These are phyloP conservation scores for Taphrorychus bicolor DNA, from an alignment of 2,888 invertebrate genomes.

Conservation along the genomic window DNA sequence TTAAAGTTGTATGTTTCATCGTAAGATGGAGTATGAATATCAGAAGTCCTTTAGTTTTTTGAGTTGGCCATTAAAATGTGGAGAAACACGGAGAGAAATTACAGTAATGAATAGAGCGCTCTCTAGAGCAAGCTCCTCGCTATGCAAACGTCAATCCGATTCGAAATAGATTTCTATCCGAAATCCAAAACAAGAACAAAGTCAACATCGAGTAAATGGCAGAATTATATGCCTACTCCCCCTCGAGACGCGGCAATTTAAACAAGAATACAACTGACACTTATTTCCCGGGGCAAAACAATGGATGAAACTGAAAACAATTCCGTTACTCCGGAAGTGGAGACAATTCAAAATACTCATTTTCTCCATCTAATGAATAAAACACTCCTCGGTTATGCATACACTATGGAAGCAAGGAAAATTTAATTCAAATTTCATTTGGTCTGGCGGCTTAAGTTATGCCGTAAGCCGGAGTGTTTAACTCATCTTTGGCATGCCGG, in stretches of 20 bases:
- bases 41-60: background rate
- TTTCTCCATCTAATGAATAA: constrained; percentile 18
- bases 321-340: constrained; percentile 26
- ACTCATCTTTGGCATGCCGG: constrained; percentile 20
- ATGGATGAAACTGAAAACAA: constrained; percentile 36
- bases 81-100: background rate
- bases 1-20: too few relatives aligned
- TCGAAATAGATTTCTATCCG: background rate
- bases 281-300: constrained; percentile 32
- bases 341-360: constrained; percentile 24
- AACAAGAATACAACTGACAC: constrained; percentile 35
- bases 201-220: constrained; percentile 13
- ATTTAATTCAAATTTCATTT: constrained; percentile 35
- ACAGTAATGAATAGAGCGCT: background rate
- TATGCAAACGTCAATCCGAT: background rate
- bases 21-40: too few relatives aligned
- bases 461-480: constrained; percentile 17
- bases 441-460: constrained; percentile 18
- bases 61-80: background rate
- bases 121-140: background rate
- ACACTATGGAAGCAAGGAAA: constrained; percentile 28
- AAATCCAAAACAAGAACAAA: background rate
- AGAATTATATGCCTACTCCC: constrained; percentile 19
- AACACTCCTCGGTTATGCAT: constrained; percentile 20
- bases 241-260: constrained; percentile 24